Conservation (phyloP, 2,888 invertebrate species). For the Conops quadrifasciatus region DNA sequence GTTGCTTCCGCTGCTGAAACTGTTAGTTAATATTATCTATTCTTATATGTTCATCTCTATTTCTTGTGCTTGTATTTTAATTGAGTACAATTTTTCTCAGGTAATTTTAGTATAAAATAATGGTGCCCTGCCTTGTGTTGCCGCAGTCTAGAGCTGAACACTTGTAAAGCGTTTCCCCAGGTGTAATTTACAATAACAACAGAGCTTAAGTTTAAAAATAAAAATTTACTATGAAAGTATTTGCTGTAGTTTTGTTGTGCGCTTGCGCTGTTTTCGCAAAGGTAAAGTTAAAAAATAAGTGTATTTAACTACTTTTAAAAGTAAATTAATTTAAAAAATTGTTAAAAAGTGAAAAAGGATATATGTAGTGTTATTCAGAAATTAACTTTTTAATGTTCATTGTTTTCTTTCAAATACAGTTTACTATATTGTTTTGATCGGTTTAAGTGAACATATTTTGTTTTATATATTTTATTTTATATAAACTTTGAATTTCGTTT, state of each 20-base stretch:
- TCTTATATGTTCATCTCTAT: no score
- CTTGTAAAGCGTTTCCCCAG: not conserved
- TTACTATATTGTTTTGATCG: no score
- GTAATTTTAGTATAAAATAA: conserved; percentile 25
- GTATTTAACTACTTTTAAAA: not conserved
- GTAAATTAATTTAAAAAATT: not conserved
- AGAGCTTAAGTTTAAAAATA: not conserved
- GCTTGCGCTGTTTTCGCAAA: conserved; percentile 7
- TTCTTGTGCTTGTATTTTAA: no score
- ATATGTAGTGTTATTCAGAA: no score
- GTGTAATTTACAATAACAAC: not conserved
- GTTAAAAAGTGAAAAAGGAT: no score
- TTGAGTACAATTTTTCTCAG: not conserved
- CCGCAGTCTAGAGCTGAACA: conserved; percentile 18
- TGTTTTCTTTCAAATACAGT: no score
- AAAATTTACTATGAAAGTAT: conserved; percentile 16
- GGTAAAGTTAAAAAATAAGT: conserved; percentile 20
- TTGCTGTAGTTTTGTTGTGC: conserved; percentile 20
- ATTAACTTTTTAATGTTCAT: no score
- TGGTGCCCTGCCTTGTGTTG: not conserved
- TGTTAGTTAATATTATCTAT: no score
- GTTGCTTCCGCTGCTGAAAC: no score
- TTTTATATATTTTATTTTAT: no score
- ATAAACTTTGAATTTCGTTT: no score
- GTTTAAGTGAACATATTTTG: no score